Evolutionary conservation across 2,113 vertebrate species (phyloP).

Genomic region (Callospermophilus lateralis): DNA sequence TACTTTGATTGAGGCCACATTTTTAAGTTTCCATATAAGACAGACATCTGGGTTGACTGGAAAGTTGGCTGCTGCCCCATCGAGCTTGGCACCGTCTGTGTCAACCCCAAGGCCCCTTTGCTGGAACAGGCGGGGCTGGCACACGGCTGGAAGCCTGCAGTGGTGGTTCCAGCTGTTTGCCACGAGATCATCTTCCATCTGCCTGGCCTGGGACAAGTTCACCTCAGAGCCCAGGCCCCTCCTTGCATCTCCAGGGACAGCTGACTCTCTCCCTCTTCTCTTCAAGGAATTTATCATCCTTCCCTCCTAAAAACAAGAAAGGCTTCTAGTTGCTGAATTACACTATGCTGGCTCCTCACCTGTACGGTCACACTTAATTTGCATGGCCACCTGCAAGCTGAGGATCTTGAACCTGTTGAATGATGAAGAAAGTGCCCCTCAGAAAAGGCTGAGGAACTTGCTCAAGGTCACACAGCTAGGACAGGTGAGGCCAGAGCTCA

Average conservation of each 20-base stretch:
- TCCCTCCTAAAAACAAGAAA: not conserved
- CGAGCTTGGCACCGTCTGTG: slow-evolving; percentile 79
- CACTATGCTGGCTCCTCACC: not conserved
- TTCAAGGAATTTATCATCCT: slow-evolving; percentile 6
- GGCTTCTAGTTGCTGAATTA: not conserved
- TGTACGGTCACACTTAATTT: not conserved
- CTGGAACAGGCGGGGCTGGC: slow-evolving; percentile 57
- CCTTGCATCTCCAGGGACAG: not conserved
- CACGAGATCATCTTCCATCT: not conserved
- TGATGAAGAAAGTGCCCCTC: not conserved
- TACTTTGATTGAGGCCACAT: slow-evolving; percentile 72
- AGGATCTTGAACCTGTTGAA: not conserved
- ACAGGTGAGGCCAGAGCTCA: not conserved
- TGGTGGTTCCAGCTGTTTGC: slow-evolving; percentile 70
- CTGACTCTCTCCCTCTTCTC: not conserved
- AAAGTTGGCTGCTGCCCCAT: slow-evolving; percentile 87
- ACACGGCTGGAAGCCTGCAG: slow-evolving; percentile 68
- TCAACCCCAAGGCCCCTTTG: slow-evolving; percentile 82
- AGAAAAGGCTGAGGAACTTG: not conserved
- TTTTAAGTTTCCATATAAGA: slow-evolving; percentile 86
- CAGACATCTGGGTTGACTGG: slow-evolving; percentile 86
- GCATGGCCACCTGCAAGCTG: not conserved
- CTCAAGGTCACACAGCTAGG: not conserved
- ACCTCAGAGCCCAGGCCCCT: not conserved
- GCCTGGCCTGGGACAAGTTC: slow-evolving; percentile 21